These are phyloP conservation scores for Mugil cephalus DNA, from an alignment of 2,113 vertebrate species.

Conservation along the genomic window DNA sequence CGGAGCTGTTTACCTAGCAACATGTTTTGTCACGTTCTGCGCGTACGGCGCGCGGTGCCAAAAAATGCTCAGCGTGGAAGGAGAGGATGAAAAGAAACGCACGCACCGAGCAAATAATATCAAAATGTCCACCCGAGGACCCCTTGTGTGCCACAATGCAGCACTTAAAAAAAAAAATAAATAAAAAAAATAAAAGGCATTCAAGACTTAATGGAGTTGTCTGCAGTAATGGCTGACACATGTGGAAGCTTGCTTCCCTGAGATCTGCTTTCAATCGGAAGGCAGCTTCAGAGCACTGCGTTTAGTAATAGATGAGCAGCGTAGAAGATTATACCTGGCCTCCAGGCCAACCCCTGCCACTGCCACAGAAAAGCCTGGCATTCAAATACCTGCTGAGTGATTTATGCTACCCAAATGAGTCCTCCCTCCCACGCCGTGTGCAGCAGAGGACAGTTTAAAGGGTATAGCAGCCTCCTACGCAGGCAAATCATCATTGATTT, in stretches of 20 bases:
- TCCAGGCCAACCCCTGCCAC: conserved; percentile 53
- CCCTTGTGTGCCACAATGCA: conserved; percentile 56
- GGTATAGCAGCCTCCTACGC: not conserved
- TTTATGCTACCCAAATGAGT: conserved; percentile 51
- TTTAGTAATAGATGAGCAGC: conserved; percentile 73
- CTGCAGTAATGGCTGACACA: conserved; percentile 74
- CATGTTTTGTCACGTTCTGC: conserved; percentile 70
- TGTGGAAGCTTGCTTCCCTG: conserved; percentile 60
- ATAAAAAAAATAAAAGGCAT: too few relatives aligned
- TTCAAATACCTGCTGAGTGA: conserved; percentile 70
- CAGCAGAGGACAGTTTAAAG: not conserved
- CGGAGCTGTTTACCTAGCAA: conserved; percentile 50
- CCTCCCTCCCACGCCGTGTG: conserved; percentile 26
- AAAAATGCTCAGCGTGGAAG: conserved; percentile 45
- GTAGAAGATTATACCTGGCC: conserved; percentile 65
- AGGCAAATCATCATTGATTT: too few relatives aligned
- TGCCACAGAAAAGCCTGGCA: conserved; percentile 57
- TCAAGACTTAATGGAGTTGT: conserved; percentile 58
- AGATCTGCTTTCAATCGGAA: conserved; percentile 76
- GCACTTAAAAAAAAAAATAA: conserved; percentile 55
- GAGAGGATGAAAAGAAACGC: conserved; percentile 4
- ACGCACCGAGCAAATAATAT: conserved; percentile 23
- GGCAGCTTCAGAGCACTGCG: conserved; percentile 58
- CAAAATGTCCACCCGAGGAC: conserved; percentile 32
- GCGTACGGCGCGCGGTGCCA: conserved; percentile 28